These are phyloP conservation scores for Acleris sparsana DNA, from an alignment of 2,888 invertebrate genomes.

Conservation along the genomic window DNA sequence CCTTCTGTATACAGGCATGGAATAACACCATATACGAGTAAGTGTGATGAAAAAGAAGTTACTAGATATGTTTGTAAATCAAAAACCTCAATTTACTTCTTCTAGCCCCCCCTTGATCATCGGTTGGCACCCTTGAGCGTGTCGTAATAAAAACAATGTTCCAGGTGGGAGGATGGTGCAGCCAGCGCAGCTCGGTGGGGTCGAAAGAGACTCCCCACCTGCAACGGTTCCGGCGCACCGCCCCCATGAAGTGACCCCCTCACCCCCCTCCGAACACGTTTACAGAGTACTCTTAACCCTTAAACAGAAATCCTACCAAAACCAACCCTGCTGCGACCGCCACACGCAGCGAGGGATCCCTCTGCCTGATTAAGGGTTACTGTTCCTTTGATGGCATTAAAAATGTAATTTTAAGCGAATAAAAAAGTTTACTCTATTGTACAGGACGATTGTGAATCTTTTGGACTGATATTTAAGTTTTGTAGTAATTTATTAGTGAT, in stretches of 20 bases:
- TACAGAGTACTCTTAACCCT: neutral
- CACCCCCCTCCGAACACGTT: no score
- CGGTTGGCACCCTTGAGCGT: no score
- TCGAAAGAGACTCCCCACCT: slow-evolving; percentile 59
- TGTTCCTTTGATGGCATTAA: slow-evolving; percentile 17
- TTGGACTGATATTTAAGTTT: slow-evolving; percentile 52
- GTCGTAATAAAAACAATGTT: no score
- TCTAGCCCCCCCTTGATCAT: no score
- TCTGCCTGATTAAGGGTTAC: neutral
- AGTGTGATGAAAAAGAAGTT: no score
- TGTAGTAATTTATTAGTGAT: slow-evolving; percentile 54
- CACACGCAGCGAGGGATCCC: no score
- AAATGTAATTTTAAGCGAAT: slow-evolving; percentile 69
- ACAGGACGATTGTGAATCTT: slow-evolving; percentile 46
- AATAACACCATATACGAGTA: no score
- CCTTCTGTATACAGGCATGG: no score
- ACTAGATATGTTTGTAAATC: no score
- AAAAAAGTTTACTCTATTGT: slow-evolving; percentile 56
- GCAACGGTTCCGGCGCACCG: slow-evolving; percentile 65
- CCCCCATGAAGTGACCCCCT: slow-evolving; percentile 64
- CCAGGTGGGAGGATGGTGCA: slow-evolving; percentile 52
- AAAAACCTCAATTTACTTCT: no score
- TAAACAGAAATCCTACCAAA: neutral
- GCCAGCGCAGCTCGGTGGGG: slow-evolving; percentile 46
- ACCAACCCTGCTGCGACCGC: neutral